Evolutionary conservation across 2,888 invertebrate species (phyloP).

Genomic region (Hydraecia micacea): DNA sequence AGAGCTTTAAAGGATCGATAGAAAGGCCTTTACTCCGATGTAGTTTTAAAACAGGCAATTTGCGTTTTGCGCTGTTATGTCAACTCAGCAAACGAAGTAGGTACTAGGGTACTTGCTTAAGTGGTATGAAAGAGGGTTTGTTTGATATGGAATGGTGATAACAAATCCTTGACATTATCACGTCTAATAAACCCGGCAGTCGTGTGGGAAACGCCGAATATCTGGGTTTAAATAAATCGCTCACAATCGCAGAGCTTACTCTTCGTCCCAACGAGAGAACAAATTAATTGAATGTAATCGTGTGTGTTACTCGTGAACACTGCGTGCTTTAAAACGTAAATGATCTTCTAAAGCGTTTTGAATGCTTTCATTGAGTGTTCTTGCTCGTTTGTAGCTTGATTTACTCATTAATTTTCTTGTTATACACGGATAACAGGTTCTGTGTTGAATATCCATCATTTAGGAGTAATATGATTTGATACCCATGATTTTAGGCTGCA

Average conservation of each 20-base stretch:
- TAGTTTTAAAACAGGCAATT: constrained; percentile 39
- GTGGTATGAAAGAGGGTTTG: constrained; percentile 36
- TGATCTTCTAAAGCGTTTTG: constrained; percentile 49
- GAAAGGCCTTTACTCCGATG: constrained; percentile 8
- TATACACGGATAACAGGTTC: constrained; percentile 10
- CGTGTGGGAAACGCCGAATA: constrained; percentile 60
- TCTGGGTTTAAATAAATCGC: constrained; percentile 70
- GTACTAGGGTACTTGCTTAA: neutral
- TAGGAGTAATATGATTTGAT: constrained; percentile 1
- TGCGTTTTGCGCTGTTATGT: constrained; percentile 7
- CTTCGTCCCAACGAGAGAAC: constrained; percentile 66
- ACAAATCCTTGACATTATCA: constrained; percentile 67
- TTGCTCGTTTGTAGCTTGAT: constrained; percentile 39
- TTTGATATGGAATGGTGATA: constrained; percentile 46
- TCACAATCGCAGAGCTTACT: constrained; percentile 65
- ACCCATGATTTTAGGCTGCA: neutral
- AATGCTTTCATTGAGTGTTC: constrained; percentile 47
- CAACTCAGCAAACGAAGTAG: constrained; percentile 6
- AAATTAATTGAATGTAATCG: constrained; percentile 71
- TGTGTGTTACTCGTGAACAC: constrained; percentile 55
- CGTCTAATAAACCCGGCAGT: constrained; percentile 58
- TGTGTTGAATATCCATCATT: constrained; percentile 11
- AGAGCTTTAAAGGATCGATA: constrained; percentile 30
- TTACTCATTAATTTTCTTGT: constrained; percentile 50
- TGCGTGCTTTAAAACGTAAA: constrained; percentile 53